Conservation (phyloP, 2,888 invertebrate species). For the Galeopsomyia nigrocyanea region DNA sequence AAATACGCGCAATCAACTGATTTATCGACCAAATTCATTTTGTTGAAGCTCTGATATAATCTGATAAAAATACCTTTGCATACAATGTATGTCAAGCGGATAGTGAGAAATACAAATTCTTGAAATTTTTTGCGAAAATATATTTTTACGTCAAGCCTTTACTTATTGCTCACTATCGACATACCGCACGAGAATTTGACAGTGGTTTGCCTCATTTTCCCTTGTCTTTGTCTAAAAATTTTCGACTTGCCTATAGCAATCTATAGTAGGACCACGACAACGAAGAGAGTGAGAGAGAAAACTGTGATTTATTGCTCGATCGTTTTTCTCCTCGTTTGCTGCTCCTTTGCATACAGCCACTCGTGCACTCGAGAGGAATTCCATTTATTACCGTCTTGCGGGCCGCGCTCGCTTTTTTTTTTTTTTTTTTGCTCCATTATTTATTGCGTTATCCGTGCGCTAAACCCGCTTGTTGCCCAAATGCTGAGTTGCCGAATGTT, state of each 20-base stretch:
- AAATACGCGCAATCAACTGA: too few relatives aligned
- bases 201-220: too few relatives aligned
- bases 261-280: neutral
- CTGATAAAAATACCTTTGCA: too few relatives aligned
- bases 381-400: conserved; percentile 41
- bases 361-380: conserved; percentile 25
- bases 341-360: conserved; percentile 37
- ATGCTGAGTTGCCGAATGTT: neutral
- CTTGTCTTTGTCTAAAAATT: conserved; percentile 20
- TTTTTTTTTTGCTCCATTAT: conserved; percentile 35
- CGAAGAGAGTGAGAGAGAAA: conserved; percentile 16
- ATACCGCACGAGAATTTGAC: too few relatives aligned
- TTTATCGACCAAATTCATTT: too few relatives aligned
- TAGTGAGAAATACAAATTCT: too few relatives aligned
- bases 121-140: too few relatives aligned
- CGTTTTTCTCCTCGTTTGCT: conserved; percentile 37
- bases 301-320: conserved; percentile 47
- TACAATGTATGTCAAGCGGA: too few relatives aligned
- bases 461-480: neutral
- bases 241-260: neutral
- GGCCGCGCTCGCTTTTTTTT: conserved; percentile 19
- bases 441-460: conserved; percentile 25
- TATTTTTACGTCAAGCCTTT: too few relatives aligned
- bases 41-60: too few relatives aligned
- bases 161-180: too few relatives aligned